phyloP scores from a whole-genome alignment of 2,797 vertebrate species.

The Heliangelus exortis region DNA sequence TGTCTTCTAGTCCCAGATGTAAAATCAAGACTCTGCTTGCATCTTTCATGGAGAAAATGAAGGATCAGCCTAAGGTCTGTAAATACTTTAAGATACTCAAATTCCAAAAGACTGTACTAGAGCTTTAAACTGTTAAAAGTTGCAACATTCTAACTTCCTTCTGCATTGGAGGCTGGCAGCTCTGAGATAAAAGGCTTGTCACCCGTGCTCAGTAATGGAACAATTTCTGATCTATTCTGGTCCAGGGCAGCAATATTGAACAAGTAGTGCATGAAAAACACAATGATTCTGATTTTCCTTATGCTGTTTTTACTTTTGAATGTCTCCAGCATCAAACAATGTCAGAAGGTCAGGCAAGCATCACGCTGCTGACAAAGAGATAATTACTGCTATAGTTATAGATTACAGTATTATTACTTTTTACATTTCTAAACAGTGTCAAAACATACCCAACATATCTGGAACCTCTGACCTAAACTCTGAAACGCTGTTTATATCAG shows the following conservation, averaged over 20 bases:
- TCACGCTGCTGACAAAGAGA: background rate
- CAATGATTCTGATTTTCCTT: background rate
- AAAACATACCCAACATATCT: background rate
- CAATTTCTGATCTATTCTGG: background rate
- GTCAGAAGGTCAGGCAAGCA: background rate
- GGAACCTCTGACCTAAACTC: background rate
- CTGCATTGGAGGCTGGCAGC: background rate
- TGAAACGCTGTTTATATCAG: background rate
- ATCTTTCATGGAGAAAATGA: background rate
- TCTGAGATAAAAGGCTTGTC: slow-evolving; percentile 3
- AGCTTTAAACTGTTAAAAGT: background rate
- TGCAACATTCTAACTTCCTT: background rate
- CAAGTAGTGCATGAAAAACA: background rate
- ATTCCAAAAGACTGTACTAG: background rate
- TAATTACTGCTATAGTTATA: background rate
- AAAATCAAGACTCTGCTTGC: background rate
- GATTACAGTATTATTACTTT: background rate
- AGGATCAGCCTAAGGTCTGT: background rate
- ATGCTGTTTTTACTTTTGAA: background rate
- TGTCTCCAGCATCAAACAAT: background rate
- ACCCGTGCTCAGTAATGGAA: background rate
- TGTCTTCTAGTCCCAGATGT: background rate
- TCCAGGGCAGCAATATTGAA: background rate
- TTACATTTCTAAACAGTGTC: background rate
- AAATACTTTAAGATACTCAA: background rate